Conservation (phyloP, 2,113 vertebrate genomes). For the Raphicerus campestris region DNA sequence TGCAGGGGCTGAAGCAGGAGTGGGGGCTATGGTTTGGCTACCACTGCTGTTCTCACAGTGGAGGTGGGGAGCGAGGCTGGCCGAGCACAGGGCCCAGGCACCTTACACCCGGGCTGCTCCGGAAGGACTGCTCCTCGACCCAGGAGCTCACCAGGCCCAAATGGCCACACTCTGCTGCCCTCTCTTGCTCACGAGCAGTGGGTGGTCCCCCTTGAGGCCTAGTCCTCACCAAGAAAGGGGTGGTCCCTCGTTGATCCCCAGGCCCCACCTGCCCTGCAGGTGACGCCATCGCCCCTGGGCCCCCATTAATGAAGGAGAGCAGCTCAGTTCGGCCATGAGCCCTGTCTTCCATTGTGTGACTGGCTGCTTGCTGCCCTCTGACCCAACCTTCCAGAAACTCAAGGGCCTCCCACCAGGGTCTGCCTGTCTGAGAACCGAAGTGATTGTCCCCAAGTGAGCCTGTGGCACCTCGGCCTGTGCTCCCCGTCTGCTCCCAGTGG, state of each 20-base stretch:
- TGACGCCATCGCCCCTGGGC: neutral
- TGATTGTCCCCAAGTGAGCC: neutral
- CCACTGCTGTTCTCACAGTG: neutral
- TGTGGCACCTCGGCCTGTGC: rapidly evolving
- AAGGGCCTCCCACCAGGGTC: neutral
- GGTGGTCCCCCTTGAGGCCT: neutral
- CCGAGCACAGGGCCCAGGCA: too few species aligned
- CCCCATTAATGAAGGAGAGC: neutral
- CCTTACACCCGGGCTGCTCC: rapidly evolving
- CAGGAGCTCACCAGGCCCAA: neutral
- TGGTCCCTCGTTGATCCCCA: neutral
- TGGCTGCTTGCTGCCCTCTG: neutral
- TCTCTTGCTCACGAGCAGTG: neutral
- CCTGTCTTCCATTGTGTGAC: neutral
- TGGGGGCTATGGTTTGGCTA: neutral
- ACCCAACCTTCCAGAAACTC: neutral
- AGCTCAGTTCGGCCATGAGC: rapidly evolving
- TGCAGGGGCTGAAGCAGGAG: neutral
- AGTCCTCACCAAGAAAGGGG: neutral
- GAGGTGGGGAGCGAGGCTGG: neutral
- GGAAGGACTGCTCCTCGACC: neutral
- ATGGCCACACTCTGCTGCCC: neutral
- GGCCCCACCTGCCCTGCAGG: neutral
- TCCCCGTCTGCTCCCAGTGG: neutral
- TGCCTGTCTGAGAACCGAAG: neutral